Evolutionary conservation across 2,113 vertebrate genomes (phyloP).

Genomic region (Melanerpes aurifrons): DNA sequence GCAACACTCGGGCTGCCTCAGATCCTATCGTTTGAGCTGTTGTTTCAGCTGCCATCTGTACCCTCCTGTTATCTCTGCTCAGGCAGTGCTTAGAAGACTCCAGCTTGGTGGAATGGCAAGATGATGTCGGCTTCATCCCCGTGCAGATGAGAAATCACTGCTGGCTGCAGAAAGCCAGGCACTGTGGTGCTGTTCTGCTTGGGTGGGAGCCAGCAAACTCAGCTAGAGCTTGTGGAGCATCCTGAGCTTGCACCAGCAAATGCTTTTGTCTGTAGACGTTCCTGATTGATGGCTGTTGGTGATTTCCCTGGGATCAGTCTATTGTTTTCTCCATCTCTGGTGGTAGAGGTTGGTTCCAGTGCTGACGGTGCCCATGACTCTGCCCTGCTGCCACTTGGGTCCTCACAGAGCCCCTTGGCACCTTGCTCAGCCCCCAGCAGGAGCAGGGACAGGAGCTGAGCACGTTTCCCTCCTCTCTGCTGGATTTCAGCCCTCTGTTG

Average conservation of each 20-base stretch:
- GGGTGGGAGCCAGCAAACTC: constrained; percentile 2
- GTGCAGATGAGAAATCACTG: not conserved
- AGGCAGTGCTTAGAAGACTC: not conserved
- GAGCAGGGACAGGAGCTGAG: fast-evolving
- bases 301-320: not conserved
- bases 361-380: not conserved
- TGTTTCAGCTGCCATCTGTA: constrained; percentile 56
- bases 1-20: not conserved
- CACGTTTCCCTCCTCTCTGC: not conserved
- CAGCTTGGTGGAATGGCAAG: not conserved
- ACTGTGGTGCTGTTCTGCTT: not conserved
- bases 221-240: constrained; percentile 1
- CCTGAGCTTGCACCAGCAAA: not conserved
- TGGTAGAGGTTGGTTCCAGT: not conserved
- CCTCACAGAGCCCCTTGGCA: not conserved
- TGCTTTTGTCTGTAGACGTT: not conserved
- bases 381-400: not conserved
- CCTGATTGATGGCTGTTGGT: not conserved
- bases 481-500: constrained; percentile 22
- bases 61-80: not conserved
- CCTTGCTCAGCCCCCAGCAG: not conserved
- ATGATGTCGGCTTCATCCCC: not conserved
- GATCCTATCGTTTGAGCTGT: constrained; percentile 41
- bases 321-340: fast-evolving
- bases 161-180: not conserved